Evolutionary conservation across 1,140 invertebrate species (phyloP), one percentile per base, ranked within the genome.

Genomic region (Mizuhopecten yessoensis): DNA sequence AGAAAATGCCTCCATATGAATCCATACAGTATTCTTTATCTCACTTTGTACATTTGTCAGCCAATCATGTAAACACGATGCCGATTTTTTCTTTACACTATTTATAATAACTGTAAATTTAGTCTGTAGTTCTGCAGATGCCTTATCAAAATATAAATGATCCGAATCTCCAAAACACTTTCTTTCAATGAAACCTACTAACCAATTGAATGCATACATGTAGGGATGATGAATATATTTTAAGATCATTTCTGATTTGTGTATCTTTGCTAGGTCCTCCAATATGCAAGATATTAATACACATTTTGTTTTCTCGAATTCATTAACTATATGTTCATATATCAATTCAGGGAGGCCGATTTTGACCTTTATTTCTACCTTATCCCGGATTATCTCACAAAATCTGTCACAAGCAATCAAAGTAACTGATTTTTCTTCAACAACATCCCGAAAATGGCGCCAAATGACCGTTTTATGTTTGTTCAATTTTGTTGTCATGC

Each of bases 381-480:
- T 0, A 33, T 17, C 87, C 20, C 33, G 3, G 10, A 91, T 88
- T 0, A 36, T 34, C 33, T 88, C 33, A 0, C 29, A 23, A 45
- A 91, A 91, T n/a, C 88, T 39, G 39, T 86, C 17, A 33, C 87
- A 34, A 23, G 90, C 87, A 0, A 91, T 86, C 3, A 45, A 15
- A 23, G 57, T 87, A 15, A 39, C 57, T 9, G n/a, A 23, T 34
- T 88, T 88, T 11, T 34, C 34, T 0, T 86, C 5, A 3, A 91
- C 57, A 3, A 86, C 3, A 34, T 91, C 57, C 0, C 9, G 39
- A n/a, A 91, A 91, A 23, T 88, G 34, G 33, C 36, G 36, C 45
- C 36, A 88, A 10, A 87, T 87, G 42, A 33, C 42, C 13, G 33
- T 13, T 88, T 86, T 91, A n/a, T 91, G 88, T 23, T 42, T 33